Percentiles rank a stretch among this genome's conserved stretches.
phyloP scores from a whole-genome alignment of 1,140 invertebrate genomes.

The Oppia nitens region DNA sequence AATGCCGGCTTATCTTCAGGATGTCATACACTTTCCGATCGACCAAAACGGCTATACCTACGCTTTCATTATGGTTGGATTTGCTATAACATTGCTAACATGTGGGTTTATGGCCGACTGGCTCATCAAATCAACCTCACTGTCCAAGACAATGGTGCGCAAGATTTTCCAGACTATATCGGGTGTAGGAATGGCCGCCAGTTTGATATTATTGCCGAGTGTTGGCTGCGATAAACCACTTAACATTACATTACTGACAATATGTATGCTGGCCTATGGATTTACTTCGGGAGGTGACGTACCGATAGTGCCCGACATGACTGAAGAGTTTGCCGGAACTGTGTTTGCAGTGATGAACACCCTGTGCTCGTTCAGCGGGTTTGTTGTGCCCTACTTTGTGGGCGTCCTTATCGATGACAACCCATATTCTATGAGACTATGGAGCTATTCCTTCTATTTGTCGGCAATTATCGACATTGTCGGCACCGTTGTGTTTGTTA shows the following conservation, averaged over 20 bases:
- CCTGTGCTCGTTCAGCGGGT: slow-evolving; percentile 4
- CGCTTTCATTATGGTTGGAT: slow-evolving; percentile 7
- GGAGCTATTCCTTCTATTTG: slow-evolving; percentile 12
- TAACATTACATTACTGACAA: slow-evolving; percentile 4
- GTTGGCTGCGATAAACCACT: slow-evolving; percentile 6
- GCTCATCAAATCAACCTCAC: not conserved
- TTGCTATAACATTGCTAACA: not conserved
- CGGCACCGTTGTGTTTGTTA: slow-evolving; percentile 7
- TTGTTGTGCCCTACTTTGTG: slow-evolving; percentile 14
- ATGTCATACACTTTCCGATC: slow-evolving; percentile 15
- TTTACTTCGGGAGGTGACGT: slow-evolving; percentile 11
- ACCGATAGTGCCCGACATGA: slow-evolving; percentile 6
- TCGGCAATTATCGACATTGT: slow-evolving; percentile 8
- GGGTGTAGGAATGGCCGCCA: not conserved
- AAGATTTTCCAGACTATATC: slow-evolving; percentile 8
- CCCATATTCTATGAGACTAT: not conserved
- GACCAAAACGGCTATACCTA: slow-evolving; percentile 12
- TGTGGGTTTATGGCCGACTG: slow-evolving; percentile 2
- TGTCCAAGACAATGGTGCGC: not conserved
- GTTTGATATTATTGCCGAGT: slow-evolving; percentile 3
- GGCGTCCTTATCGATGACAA: slow-evolving; percentile 10
- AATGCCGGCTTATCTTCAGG: slow-evolving; percentile 17
- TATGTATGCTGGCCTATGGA: slow-evolving; percentile 8
- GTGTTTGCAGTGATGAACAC: slow-evolving; percentile 12
- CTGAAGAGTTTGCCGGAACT: slow-evolving; percentile 6